phyloP scores from a whole-genome alignment of 2,797 vertebrate genomes.

The Lepilemur ruficaudatus region DNA sequence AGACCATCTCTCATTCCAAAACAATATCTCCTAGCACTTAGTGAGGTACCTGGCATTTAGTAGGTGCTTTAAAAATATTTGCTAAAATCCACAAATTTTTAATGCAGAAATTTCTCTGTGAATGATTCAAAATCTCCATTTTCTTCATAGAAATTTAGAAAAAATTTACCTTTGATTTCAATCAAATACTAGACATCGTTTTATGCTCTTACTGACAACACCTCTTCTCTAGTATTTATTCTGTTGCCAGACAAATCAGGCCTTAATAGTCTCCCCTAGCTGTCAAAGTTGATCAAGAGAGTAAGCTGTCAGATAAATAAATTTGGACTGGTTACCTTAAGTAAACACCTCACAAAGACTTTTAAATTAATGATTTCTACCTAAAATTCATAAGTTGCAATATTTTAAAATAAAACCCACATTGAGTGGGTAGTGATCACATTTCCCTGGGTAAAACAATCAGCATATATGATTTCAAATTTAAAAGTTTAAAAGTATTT shows the following conservation, averaged over 20 bases:
- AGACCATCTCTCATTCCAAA: background rate
- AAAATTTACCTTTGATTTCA: background rate
- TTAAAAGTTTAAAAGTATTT: background rate
- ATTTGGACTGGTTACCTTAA: background rate
- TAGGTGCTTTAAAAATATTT: background rate
- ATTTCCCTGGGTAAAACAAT: background rate
- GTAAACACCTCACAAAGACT: background rate
- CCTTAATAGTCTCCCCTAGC: background rate
- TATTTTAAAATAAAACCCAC: slow-evolving; percentile 12
- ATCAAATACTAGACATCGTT: background rate
- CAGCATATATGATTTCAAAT: background rate
- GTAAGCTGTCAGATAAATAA: background rate
- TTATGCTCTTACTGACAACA: background rate
- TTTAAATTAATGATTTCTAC: background rate
- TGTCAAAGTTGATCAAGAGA: background rate
- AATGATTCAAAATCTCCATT: slow-evolving; percentile 16
- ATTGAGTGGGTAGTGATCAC: background rate
- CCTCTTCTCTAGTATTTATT: background rate
- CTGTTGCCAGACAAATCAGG: background rate
- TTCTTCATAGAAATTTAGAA: background rate
- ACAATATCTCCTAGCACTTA: background rate
- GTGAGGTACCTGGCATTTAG: background rate
- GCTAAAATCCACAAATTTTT: background rate
- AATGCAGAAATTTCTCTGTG: background rate
- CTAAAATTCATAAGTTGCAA: background rate